Base-by-base conservation (phyloP, 2,113 vertebrate species). In the Toxotes chatareus region DNA sequence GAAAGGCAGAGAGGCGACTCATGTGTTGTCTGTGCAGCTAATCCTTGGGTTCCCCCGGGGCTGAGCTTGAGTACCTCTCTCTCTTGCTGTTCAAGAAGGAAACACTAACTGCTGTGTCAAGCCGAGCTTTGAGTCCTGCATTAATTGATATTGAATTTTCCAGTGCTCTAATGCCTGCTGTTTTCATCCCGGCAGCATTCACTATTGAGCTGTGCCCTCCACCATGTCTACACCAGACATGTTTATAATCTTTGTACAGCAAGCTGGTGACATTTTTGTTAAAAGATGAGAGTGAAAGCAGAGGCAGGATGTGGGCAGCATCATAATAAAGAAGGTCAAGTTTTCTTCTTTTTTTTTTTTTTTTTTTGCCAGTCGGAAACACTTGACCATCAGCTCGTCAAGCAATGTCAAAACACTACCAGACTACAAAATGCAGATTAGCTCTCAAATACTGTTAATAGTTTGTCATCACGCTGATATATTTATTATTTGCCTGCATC, bases 111-210 rank as follows among this genome's bases (percentile, higher is more conserved):
- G 79, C 71, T 83, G 60, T 87, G 88, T 91, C 85, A 86, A 79
- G 66, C 63, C n/a, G 0, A 61, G 57, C 87, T 89, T 63, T 76
- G 69, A 88, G 44, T 74, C 66, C 78, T 31, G 36, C 86, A 84
- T 88, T 92, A 87, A 93, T 86, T 93, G 90, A 84, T 92, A 92
- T 90, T 79, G 93, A 88, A 79, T 90, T 92, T 90, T 87, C 64
- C 90, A 67, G 10, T 1, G 19, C 73, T 62, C 80, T 83, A 73
- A 86, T 86, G 86, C 51, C 74, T 56, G 63, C 87, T 80, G 71
- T 82, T 87, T 86, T 76, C 70, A 73, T 69, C 81, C 76, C 51
- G 2, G 73, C 62, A 9, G 75, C 71, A 67, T 62, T 27, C 47
- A 59, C 65, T 75, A 81, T 44, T 78, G 81, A 79, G 56, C 49